Evolutionary conservation across 1,140 invertebrate species (phyloP).

Genomic region (Archivesica marissinica): DNA sequence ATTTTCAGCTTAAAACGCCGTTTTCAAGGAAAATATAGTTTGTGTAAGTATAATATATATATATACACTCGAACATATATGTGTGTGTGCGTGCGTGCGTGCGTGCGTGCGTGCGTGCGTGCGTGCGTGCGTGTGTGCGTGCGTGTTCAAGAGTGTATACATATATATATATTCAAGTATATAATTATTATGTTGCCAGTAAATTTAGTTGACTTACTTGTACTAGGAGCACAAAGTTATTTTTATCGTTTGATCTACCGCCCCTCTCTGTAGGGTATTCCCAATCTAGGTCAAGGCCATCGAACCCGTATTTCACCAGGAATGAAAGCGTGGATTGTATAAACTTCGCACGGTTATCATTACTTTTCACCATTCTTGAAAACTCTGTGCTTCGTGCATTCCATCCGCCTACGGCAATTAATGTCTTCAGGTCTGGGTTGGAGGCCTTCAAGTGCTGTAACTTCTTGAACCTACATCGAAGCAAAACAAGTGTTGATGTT

Average conservation of each 20-base stretch:
- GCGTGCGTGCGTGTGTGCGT: no score
- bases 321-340: constrained; percentile 90
- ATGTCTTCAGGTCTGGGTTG: constrained; percentile 83
- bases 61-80: no score
- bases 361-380: constrained; percentile 61
- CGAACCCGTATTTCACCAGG: constrained; percentile 95
- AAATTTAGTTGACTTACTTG: constrained; percentile 88
- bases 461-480: constrained; percentile 15
- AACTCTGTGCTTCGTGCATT: constrained; percentile 64
- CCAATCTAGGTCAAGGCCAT: constrained; percentile 98
- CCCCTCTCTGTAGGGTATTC: constrained; percentile 96
- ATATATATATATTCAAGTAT: no score
- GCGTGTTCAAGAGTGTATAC: no score
- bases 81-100: no score
- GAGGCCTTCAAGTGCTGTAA: constrained; percentile 8
- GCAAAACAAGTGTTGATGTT: not conserved
- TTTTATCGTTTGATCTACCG: constrained; percentile 93
- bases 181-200: no score
- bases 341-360: constrained; percentile 68
- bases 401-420: constrained; percentile 71
- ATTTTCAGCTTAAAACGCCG: no score
- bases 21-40: no score
- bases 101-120: no score
- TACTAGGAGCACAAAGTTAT: constrained; percentile 95
- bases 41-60: no score